Evolutionary conservation across 2,888 invertebrate genomes (phyloP), one percentile per base, ranked within the genome.

Genomic region (Salticus scenicus): DNA sequence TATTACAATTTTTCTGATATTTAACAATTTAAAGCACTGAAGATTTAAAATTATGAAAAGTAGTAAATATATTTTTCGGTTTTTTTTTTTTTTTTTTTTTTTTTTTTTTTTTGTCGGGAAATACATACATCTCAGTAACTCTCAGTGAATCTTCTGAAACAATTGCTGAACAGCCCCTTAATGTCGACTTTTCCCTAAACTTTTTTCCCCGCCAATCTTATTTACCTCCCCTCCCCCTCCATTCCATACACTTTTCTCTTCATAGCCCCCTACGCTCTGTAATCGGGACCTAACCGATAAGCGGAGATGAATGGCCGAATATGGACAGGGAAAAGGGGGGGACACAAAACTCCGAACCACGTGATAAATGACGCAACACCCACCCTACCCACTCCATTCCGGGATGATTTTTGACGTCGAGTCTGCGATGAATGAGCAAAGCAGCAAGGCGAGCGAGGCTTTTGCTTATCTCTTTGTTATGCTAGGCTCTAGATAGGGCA

Each of bases 331-430:
- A 64, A 20, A 27, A 8, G 14, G 47, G 42, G 27, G 30, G 37
- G 66, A 28, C 30, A 24, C 24, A 33, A 28, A 57, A 33, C 67
- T 41, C 24, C 81, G 74, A 37, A 27, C 82, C 69, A 41, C 73
- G 81, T 81, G 81, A 81, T 81, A 81, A 81, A 81, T 81, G 81
- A 80, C 63, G 63, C 27, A n/a, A 63, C 24, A 24, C 37, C 41
- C 47, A 63, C 72, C 24, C 28, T n/a, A 41, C 14, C 37, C 72
- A 24, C 47, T 71, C 28, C 28, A 81, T 37, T 57, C 76, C 71
- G 66, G 76, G 82, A 70, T 77, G 83, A 84, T 84, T 84, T 84
- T 84, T 84, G 83, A 84, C 83, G 83, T 72, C 33, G 71, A 51
- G 47, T 41, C 41, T 41, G 42, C 31, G 70, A 67, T 31, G 33